phyloP scores from a whole-genome alignment of 2,113 vertebrate genomes.

The Chrysochloris asiatica region DNA sequence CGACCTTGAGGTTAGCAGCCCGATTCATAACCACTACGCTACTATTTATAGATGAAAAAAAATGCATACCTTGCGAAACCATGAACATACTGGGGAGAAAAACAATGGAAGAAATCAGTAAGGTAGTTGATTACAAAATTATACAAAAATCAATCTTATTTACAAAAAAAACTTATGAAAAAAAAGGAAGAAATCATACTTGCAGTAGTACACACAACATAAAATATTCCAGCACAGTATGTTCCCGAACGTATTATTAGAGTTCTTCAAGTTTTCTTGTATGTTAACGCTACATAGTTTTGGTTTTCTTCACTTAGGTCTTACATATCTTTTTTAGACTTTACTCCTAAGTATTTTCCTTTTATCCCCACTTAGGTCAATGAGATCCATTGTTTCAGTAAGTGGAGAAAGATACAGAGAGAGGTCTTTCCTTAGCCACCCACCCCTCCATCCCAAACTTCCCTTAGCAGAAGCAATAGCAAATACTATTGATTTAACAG shows the following conservation, averaged over 20 bases:
- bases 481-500: neutral
- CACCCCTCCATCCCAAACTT: neutral
- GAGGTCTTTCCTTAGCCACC: neutral
- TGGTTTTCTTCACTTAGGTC: conserved; percentile 5
- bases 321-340: neutral
- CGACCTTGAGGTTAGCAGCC: no score
- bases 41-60: conserved; percentile 15
- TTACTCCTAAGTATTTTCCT: neutral
- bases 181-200: neutral
- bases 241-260: neutral
- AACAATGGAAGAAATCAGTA: neutral
- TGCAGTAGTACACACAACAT: neutral
- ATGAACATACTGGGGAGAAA: conserved; percentile 20
- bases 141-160: conserved; percentile 30
- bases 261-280: neutral
- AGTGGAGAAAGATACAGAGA: neutral
- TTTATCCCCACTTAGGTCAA: neutral
- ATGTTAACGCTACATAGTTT: neutral
- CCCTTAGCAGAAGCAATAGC: neutral
- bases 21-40: no score
- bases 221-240: neutral
- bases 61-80: conserved; percentile 13
- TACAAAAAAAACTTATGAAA: neutral
- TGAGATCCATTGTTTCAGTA: neutral
- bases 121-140: conserved; percentile 34